Conservation (phyloP, 2,797 vertebrate species). For the Orestias chungarensis region DNA sequence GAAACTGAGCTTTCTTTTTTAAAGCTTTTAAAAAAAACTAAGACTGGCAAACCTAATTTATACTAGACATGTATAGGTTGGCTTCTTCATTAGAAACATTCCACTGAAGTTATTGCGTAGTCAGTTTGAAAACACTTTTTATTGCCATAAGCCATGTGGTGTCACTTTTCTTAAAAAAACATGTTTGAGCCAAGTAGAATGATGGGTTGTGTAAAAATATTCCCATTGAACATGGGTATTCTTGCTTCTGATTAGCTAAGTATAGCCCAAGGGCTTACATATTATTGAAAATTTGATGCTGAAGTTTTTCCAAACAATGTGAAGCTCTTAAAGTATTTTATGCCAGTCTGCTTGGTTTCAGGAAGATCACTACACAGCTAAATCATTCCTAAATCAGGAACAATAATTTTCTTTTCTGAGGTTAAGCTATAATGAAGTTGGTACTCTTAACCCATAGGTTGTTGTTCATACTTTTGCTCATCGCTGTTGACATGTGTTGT, state of each 20-base stretch:
- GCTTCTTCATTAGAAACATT: neutral
- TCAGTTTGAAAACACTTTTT: constrained; percentile 16
- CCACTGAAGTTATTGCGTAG: neutral
- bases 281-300: constrained; percentile 12
- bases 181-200: constrained; percentile 9
- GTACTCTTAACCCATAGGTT: too few species aligned
- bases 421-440: too few species aligned
- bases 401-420: too few species aligned
- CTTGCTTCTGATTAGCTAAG: constrained; percentile 5
- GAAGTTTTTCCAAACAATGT: constrained; percentile 4
- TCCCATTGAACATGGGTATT: neutral
- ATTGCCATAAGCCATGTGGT: constrained; percentile 23
- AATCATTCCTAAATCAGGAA: constrained; percentile 17
- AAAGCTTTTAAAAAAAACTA: neutral
- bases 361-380: constrained; percentile 14
- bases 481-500: too few species aligned
- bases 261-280: constrained; percentile 1
- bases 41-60: neutral
- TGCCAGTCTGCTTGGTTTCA: constrained; percentile 14
- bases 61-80: neutral
- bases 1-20: neutral
- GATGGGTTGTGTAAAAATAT: constrained; percentile 21
- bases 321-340: constrained; percentile 20
- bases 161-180: constrained; percentile 5
- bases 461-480: too few species aligned